Base-by-base conservation (phyloP, 2,888 invertebrate genomes). In the Cynaeus angustus region DNA sequence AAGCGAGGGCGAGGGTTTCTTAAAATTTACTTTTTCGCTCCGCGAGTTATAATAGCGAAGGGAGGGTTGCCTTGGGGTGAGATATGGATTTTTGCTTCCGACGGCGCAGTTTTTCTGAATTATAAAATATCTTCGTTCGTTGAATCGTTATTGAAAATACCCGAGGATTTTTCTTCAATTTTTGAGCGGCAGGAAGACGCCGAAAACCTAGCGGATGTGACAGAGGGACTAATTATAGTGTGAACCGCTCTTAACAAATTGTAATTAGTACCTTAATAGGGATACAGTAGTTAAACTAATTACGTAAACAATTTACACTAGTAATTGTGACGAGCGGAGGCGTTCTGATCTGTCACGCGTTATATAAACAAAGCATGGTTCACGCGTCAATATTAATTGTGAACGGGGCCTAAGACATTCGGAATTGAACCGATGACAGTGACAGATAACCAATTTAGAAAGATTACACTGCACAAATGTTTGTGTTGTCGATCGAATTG, bases 271-370 rank as follows among this genome's bases (percentile, higher is more conserved):
- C 81, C 83, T 84, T 85, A 85, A 85, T 85, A 85, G 85, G 85
- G 85, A 85, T 85, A 85, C 85, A 83, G 82, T 82, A 84, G 83
- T 85, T 85, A 85, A 85, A 83, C 82, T 85, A 85, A 84, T 85
- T 84, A 84, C 81, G 74, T 75, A 77, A 79, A 81, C 82, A 82
- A 83, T 84, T 84, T 83, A 83, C 84, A 83, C 83, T 79, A 79
- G 79, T 81, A 81, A 83, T 81, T 82, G 82, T 79, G 75, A 74
- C 64, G 67, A 70, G 77, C 77, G 82, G 79, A 81, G 82, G 82
- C 82, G 83, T 79, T 66, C 71, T 71, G 72, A 72, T 69, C 74
- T 70, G 71, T 75, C 70, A 68, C 70, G 67, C 66, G 66, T 70
- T 69, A 46, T 70, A 71, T 70, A 64, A 70, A 71, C 68, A 71